phyloP scores from a whole-genome alignment of 1,140 invertebrate species.

The Hyles euphorbiae region DNA sequence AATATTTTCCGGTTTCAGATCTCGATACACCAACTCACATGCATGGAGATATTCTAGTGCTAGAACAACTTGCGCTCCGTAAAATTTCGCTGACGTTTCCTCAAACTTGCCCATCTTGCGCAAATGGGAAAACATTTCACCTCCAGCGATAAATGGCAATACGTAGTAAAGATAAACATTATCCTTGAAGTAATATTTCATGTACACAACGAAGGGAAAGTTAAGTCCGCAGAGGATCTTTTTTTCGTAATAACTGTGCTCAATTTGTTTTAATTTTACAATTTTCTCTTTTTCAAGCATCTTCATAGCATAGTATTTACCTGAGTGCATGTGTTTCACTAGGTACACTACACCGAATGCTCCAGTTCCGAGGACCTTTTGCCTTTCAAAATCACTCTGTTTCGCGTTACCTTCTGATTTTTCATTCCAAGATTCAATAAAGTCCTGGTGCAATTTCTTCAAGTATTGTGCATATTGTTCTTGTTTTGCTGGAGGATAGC shows the following conservation, averaged over 20 bases:
- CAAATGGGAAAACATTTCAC: constrained; percentile 89
- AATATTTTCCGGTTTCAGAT: constrained; percentile 98
- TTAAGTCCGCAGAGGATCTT: constrained; percentile 86
- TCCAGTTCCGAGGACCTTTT: constrained; percentile 86
- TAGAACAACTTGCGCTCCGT: constrained; percentile 93
- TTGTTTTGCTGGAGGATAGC: constrained; percentile 48
- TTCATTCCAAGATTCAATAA: constrained; percentile 53
- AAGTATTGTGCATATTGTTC: constrained; percentile 55
- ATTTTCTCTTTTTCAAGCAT: constrained; percentile 92
- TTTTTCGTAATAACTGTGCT: constrained; percentile 92
- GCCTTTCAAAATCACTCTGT: constrained; percentile 52
- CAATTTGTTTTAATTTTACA: constrained; percentile 89
- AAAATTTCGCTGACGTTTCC: constrained; percentile 90
- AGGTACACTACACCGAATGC: constrained; percentile 93
- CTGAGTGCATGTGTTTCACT: constrained; percentile 80
- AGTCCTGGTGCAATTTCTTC: constrained; percentile 49
- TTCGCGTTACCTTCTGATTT: constrained; percentile 40
- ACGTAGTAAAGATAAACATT: constrained; percentile 90
- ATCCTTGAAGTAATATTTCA: constrained; percentile 91
- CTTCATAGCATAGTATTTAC: constrained; percentile 91
- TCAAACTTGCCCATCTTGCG: constrained; percentile 84
- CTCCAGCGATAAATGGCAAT: constrained; percentile 87
- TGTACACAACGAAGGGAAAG: constrained; percentile 89
- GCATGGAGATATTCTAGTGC: constrained; percentile 96
- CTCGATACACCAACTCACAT: constrained; percentile 92